Conservation (phyloP, 2,888 invertebrate genomes). For the Lasioglossum marginatum region DNA sequence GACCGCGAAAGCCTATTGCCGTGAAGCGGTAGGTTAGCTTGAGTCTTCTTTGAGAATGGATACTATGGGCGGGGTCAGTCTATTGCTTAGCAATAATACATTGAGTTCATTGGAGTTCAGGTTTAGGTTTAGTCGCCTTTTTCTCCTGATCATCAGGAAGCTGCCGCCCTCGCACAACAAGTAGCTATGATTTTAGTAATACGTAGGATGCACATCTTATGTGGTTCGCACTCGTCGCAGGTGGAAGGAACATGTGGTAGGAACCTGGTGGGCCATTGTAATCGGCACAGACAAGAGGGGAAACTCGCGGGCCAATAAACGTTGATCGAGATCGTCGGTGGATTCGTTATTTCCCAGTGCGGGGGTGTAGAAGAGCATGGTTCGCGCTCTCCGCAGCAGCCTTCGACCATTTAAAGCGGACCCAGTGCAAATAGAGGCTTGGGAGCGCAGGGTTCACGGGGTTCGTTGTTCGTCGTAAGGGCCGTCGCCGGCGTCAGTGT, state of each 20-base stretch:
- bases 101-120: not conserved
- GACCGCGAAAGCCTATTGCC: not conserved
- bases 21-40: not conserved
- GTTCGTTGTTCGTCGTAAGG: slow-evolving; percentile 62
- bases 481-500: slow-evolving; percentile 52
- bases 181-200: not conserved
- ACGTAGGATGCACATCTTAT: not conserved
- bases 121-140: not conserved
- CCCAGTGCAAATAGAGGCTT: slow-evolving; percentile 51
- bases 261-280: not conserved
- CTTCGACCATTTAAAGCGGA: slow-evolving; percentile 73
- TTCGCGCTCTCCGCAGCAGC: slow-evolving; percentile 38
- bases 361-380: not conserved
- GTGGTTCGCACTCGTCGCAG: not conserved
- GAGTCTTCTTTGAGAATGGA: not conserved
- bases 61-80: not conserved
- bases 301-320: slow-evolving; percentile 68
- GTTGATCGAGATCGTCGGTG: slow-evolving; percentile 69
- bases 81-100: not conserved
- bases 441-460: slow-evolving; percentile 35
- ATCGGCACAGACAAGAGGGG: not conserved
- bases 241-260: not conserved
- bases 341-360: slow-evolving; percentile 57
- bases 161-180: not conserved
- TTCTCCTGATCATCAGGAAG: not conserved